Conservation (phyloP, 1,140 invertebrate species). For the Drosophila prosaltans region DNA sequence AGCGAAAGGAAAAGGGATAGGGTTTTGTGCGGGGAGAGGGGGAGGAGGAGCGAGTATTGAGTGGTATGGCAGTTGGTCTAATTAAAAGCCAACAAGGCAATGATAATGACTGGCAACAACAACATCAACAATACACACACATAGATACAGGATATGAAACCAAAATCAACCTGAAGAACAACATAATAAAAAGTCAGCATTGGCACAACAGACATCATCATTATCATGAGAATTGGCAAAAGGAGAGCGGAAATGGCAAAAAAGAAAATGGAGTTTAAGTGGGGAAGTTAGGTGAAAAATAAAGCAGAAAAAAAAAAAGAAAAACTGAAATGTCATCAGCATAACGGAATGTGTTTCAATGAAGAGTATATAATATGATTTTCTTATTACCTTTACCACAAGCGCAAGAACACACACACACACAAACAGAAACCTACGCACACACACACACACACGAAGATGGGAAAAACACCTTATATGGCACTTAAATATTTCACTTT, state of each 20-base stretch:
- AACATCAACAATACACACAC: slow-evolving; percentile 35
- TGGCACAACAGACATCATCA: slow-evolving; percentile 3
- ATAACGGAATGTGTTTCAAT: slow-evolving; percentile 19
- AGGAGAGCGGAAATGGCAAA: slow-evolving; percentile 14
- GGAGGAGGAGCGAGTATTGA: background rate
- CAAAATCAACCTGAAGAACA: slow-evolving; percentile 13
- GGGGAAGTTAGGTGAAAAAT: no score
- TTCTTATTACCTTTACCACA: slow-evolving; percentile 49
- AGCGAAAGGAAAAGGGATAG: no score
- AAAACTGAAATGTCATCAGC: slow-evolving; percentile 26
- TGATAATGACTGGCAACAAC: slow-evolving; percentile 42
- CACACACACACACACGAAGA: background rate
- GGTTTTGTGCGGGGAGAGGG: no score
- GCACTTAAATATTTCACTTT: slow-evolving; percentile 8
- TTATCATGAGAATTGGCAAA: slow-evolving; percentile 19
- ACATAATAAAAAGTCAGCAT: slow-evolving; percentile 14
- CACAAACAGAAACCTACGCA: background rate
- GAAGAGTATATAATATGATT: slow-evolving; percentile 50
- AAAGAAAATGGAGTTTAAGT: slow-evolving; percentile 1
- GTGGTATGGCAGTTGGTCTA: slow-evolving; percentile 39
- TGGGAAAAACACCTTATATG: slow-evolving; percentile 11
- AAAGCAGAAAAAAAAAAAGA: background rate
- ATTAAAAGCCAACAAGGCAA: slow-evolving; percentile 65
- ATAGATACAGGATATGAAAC: slow-evolving; percentile 18
- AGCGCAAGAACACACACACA: background rate